These are phyloP conservation scores for Therioaphis trifolii DNA, from an alignment of 2,888 invertebrate genomes.

Conservation along the genomic window DNA sequence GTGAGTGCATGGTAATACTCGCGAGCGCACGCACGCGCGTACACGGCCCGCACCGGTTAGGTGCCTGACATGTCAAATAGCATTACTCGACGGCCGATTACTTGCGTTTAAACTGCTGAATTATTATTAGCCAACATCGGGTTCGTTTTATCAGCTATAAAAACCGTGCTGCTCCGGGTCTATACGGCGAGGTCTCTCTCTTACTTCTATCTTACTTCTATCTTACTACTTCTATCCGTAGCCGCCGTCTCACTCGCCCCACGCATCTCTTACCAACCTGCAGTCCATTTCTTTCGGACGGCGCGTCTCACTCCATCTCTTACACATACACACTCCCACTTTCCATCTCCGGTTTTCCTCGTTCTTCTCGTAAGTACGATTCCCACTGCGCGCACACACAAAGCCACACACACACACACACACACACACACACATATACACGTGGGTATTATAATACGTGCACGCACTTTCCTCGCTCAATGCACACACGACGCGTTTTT, in stretches of 20 bases:
- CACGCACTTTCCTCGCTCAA: no score
- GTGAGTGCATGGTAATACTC: not conserved
- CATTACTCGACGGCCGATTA: conserved; percentile 36
- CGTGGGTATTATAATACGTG: not conserved
- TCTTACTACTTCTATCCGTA: not conserved
- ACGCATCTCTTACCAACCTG: not conserved
- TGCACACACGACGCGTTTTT: no score
- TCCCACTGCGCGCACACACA: no score
- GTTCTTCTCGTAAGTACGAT: no score
- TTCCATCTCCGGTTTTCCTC: not conserved
- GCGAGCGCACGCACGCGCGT: not conserved
- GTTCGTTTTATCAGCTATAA: conserved; percentile 19
- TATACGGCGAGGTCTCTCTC: not conserved
- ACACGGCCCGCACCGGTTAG: not conserved
- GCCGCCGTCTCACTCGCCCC: not conserved
- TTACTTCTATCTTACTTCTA: not conserved
- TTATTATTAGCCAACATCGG: conserved; percentile 38
- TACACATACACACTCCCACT: not conserved
- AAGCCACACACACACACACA: no score
- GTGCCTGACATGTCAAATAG: conserved; percentile 36
- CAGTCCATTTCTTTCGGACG: not conserved
- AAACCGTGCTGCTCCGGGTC: conserved; percentile 25
- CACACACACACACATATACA: not conserved
- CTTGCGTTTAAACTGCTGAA: conserved; percentile 45
- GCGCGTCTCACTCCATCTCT: not conserved